Evolutionary conservation across 2,113 vertebrate genomes (phyloP), one percentile per base, ranked within the genome.

Genomic region (Rostratula benghalensis): DNA sequence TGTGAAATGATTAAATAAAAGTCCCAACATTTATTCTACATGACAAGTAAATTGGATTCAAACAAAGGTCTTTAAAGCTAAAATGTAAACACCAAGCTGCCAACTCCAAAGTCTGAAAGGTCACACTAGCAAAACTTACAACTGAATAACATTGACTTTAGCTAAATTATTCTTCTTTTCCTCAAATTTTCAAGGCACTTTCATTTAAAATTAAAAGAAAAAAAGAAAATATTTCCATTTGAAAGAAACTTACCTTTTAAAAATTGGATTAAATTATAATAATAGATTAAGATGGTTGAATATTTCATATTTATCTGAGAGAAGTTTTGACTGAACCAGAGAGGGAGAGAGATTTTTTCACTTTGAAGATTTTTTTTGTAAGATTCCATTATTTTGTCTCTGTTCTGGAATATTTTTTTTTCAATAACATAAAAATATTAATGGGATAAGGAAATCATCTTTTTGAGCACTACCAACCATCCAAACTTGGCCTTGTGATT

Each of bases 1-100:
- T 87, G 61, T 60, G 86, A 93, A 96, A 71, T 77, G 86, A 93
- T 95, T 96, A 93, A 93, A 93, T 31, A 61, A 61, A 82, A 94
- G 73, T 89, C 87, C 27, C 69, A 90, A 82, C 88, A 61, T 92
- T 94, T 96, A 94, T 96, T 95, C 90, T 93, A 89, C 64, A 50
- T 82, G 95, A 96, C 95, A 97, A 95, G 86, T 73, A 97, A 96
- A 94, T 91, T 93, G 83, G 80, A 87, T 91, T 96, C 87, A 86
- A 95, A 92, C 89, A 92, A 89, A 94, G 86, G 90, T 91, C 95
- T 93, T 94, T 45, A 94, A 93, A 96, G 80, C 86, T 91, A 70
- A 96, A 97, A 92, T 22, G n/a, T 94, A 96, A 93, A 94, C 92
- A 95, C 15, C 1, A 3, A 89, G 76, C 61, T 87, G 80, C 57